These are phyloP conservation scores for Pao palembangensis DNA, from an alignment of 2,113 vertebrate genomes.

Conservation along the genomic window DNA sequence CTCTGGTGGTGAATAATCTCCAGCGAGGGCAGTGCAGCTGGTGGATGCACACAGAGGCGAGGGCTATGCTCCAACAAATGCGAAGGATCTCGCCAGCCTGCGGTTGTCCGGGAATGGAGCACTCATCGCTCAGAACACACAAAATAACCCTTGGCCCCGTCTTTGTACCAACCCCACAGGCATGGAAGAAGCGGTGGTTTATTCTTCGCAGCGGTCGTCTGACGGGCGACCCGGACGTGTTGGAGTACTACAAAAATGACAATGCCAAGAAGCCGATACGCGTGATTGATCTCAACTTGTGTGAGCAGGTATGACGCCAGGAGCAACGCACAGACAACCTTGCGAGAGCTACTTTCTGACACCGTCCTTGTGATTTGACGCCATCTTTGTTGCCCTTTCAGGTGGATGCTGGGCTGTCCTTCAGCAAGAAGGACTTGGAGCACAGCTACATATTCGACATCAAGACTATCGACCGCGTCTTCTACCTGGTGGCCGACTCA, in stretches of 20 bases:
- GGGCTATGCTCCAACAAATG: slow-evolving; percentile 40
- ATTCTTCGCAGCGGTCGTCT: slow-evolving; percentile 94
- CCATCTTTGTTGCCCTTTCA: slow-evolving; percentile 13
- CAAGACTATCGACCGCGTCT: slow-evolving; percentile 96
- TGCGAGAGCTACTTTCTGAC: neutral
- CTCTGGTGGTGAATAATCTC: slow-evolving; percentile 30
- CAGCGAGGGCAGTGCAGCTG: slow-evolving; percentile 34
- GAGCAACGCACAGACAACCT: neutral
- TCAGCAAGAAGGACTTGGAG: slow-evolving; percentile 98
- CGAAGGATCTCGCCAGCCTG: slow-evolving; percentile 46
- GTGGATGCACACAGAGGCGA: slow-evolving; percentile 30
- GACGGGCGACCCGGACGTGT: slow-evolving; percentile 93
- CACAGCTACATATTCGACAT: slow-evolving; percentile 99
- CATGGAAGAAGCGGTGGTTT: slow-evolving; percentile 99
- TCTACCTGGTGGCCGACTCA: slow-evolving; percentile 97
- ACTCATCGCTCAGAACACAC: slow-evolving; percentile 51
- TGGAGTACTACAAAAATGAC: slow-evolving; percentile 99
- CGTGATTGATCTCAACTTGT: slow-evolving; percentile 98
- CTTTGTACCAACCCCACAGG: slow-evolving; percentile 73
- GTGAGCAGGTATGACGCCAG: slow-evolving; percentile 79
- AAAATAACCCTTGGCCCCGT: slow-evolving; percentile 46
- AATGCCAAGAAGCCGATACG: slow-evolving; percentile 97
- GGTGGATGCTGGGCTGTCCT: slow-evolving; percentile 96
- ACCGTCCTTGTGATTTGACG: neutral
- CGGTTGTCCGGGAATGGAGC: slow-evolving; percentile 40